Conservation (phyloP, 2,113 vertebrate species). For the Daubentonia madagascariensis region DNA sequence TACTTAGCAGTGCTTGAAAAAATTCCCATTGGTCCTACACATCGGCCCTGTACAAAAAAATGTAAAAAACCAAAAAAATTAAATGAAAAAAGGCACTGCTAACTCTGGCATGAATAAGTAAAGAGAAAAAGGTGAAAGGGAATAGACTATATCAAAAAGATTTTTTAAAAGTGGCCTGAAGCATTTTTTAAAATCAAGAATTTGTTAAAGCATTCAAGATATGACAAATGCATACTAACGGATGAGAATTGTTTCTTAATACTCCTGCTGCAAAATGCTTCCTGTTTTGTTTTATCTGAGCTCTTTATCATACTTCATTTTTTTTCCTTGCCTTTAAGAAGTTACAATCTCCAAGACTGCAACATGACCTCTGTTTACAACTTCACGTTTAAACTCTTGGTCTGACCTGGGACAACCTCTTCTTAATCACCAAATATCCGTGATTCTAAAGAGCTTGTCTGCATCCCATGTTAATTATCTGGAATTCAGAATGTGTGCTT, state of each 20-base stretch:
- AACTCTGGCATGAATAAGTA: neutral
- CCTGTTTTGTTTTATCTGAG: neutral
- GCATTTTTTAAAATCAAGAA: neutral
- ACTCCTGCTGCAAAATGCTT: fast-evolving
- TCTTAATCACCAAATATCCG: neutral
- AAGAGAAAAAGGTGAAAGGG: neutral
- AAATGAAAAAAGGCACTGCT: neutral
- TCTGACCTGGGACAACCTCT: neutral
- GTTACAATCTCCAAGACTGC: neutral
- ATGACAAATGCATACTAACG: neutral
- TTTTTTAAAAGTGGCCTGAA: neutral
- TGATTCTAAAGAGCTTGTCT: too few relatives aligned
- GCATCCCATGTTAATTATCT: too few relatives aligned
- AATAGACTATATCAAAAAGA: neutral
- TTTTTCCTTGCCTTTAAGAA: neutral
- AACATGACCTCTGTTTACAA: neutral
- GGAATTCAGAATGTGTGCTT: too few relatives aligned
- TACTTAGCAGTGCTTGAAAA: neutral
- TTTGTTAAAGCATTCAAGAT: neutral
- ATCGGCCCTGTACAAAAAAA: neutral
- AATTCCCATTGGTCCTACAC: too few relatives aligned
- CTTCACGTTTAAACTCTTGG: neutral
- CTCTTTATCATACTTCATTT: too few relatives aligned
- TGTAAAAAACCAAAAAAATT: neutral
- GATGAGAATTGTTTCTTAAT: neutral